Evolutionary conservation across 2,113 vertebrate genomes (phyloP).

Genomic region (Myiozetetes cayanensis): DNA sequence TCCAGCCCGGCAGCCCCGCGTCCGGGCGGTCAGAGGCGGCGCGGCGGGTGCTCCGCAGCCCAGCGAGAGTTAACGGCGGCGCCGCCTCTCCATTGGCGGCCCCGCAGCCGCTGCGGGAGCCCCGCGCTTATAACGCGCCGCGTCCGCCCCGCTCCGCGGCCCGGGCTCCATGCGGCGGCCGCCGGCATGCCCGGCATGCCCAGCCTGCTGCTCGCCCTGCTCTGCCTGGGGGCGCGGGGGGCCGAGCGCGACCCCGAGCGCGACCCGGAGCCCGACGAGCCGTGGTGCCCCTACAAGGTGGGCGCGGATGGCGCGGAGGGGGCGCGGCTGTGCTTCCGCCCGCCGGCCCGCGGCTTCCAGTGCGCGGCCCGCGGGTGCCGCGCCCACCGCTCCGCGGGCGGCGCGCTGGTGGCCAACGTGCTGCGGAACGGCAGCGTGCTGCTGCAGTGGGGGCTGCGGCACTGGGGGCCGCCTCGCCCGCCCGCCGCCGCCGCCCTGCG

Average conservation of each 20-base stretch:
- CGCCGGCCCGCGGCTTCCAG: slow-evolving; percentile 76
- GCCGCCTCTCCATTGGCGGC: slow-evolving; percentile 39
- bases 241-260: neutral
- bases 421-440: slow-evolving; percentile 89
- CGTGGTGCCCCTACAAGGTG: slow-evolving; percentile 79
- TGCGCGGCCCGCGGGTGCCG: slow-evolving; percentile 78
- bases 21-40: neutral
- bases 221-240: slow-evolving; percentile 9
- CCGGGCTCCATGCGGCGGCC: neutral
- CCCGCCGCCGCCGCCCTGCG: slow-evolving; percentile 42
- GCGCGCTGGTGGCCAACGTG: slow-evolving; percentile 83
- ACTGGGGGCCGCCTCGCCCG: neutral
- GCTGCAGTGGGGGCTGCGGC: slow-evolving; percentile 83
- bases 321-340: slow-evolving; percentile 84
- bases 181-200: slow-evolving; percentile 30
- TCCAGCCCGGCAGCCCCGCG: too few relatives aligned
- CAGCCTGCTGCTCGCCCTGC: slow-evolving; percentile 1
- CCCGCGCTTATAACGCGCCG: neutral
- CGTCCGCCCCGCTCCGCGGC: neutral
- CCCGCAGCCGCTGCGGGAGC: slow-evolving; percentile 27
- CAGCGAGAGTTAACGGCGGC: slow-evolving; percentile 45
- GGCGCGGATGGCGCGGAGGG: slow-evolving; percentile 47
- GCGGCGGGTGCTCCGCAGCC: slow-evolving; percentile 7
- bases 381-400: slow-evolving; percentile 69
- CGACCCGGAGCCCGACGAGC: neutral